These are phyloP conservation scores for Melanotaenia parkinsoni DNA, from an alignment of 2,797 vertebrate species.

Conservation along the genomic window DNA sequence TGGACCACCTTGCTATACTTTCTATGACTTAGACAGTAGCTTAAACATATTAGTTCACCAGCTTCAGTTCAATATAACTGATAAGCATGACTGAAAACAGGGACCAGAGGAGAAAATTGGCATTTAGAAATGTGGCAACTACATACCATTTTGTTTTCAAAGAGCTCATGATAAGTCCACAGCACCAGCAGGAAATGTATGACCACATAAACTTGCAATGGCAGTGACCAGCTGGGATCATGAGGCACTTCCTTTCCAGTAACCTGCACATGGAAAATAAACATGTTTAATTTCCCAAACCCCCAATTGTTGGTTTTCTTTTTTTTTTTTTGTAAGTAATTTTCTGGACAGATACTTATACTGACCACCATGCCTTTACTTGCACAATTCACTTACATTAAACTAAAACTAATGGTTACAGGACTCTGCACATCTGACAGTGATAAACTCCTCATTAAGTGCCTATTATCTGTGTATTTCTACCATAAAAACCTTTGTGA, in stretches of 20 bases:
- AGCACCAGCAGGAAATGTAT: conserved; percentile 86
- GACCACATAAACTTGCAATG: conserved; percentile 80
- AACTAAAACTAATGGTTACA: neutral
- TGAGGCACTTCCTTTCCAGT: conserved; percentile 87
- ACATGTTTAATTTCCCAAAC: conserved; percentile 10
- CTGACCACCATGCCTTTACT: neutral
- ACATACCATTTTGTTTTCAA: conserved; percentile 85
- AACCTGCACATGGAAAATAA: conserved; percentile 78
- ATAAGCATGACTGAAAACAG: neutral
- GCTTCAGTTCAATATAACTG: neutral
- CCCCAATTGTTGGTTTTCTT: neutral
- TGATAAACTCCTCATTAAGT: neutral
- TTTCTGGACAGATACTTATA: conserved; percentile 18
- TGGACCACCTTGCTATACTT: conserved; percentile 49
- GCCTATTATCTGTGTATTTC: neutral
- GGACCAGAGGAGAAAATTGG: neutral
- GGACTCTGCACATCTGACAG: too few species aligned
- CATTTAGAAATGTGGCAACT: neutral
- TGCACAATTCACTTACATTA: neutral
- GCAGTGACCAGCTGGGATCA: conserved; percentile 71
- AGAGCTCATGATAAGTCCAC: conserved; percentile 84
- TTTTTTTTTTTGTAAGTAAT: neutral
- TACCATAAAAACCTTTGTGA: neutral
- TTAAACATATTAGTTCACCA: conserved; percentile 23
- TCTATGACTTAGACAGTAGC: conserved; percentile 41